Percentiles rank a stretch among this genome's conserved stretches.
Conservation (phyloP, 2,888 invertebrate species). For the Cerastis rubricosa region DNA sequence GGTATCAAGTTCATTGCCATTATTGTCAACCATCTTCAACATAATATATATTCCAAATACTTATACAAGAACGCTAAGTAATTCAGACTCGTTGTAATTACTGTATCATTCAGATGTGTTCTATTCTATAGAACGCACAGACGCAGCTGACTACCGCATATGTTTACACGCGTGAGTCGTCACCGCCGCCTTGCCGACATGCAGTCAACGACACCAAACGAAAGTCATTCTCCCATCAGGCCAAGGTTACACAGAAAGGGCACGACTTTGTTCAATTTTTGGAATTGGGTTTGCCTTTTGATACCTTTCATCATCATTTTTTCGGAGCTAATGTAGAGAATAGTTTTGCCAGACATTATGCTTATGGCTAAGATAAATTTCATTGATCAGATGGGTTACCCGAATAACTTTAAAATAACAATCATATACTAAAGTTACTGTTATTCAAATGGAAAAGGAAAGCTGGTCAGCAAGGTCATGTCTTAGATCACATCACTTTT, state of each 20-base stretch:
- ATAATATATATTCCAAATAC: not conserved
- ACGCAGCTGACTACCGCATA: constrained; percentile 51
- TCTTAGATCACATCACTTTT: constrained; percentile 17
- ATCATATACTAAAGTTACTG: too few species aligned
- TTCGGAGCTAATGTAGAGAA: not conserved
- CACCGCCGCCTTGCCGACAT: constrained; percentile 37
- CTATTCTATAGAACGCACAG: constrained; percentile 47
- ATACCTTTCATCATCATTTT: not conserved
- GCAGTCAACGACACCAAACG: constrained; percentile 66
- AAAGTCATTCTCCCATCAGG: constrained; percentile 73
- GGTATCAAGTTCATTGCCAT: not conserved
- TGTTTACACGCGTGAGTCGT: constrained; percentile 45
- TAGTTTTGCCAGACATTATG: not conserved
- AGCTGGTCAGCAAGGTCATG: constrained; percentile 21
- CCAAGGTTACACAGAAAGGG: constrained; percentile 77
- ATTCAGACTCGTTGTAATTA: constrained; percentile 51
- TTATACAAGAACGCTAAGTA: constrained; percentile 27
- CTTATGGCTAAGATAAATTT: not conserved
- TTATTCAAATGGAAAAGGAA: not conserved
- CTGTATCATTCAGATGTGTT: constrained; percentile 40
- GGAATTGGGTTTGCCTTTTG: constrained; percentile 28
- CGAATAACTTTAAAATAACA: not conserved
- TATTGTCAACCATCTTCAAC: not conserved
- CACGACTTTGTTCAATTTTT: constrained; percentile 36
- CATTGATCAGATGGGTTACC: not conserved